phyloP scores from a whole-genome alignment of 2,797 vertebrate genomes.

The Manis crassicaudata region DNA sequence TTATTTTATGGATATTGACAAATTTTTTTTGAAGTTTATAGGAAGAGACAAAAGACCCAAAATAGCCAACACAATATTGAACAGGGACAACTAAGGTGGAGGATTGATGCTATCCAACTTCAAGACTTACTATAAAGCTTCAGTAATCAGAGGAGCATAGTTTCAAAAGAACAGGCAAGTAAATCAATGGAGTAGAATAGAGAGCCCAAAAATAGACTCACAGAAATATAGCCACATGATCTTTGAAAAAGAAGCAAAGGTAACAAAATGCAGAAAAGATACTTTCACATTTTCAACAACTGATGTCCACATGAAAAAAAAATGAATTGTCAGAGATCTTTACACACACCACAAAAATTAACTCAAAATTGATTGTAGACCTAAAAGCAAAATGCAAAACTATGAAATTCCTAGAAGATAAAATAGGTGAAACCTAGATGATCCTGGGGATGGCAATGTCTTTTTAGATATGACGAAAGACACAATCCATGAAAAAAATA shows the following conservation, averaged over 20 bases:
- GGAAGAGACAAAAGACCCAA: background rate
- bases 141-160: background rate
- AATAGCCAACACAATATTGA: background rate
- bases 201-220: too few relatives aligned
- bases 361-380: background rate
- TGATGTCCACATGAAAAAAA: background rate
- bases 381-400: background rate
- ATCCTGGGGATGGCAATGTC: too few relatives aligned
- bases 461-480: background rate
- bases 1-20: background rate
- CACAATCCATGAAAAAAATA: background rate
- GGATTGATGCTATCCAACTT: background rate
- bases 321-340: background rate
- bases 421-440: background rate
- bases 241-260: background rate
- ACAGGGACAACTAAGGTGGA: background rate
- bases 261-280: background rate
- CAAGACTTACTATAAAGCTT: background rate
- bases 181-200: background rate
- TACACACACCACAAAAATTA: background rate
- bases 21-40: background rate
- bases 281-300: background rate
- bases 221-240: background rate
- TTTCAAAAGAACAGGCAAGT: background rate
- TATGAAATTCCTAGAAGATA: background rate